phyloP scores from a whole-genome alignment of 2,888 invertebrate genomes.

The Stramonita haemastoma region DNA sequence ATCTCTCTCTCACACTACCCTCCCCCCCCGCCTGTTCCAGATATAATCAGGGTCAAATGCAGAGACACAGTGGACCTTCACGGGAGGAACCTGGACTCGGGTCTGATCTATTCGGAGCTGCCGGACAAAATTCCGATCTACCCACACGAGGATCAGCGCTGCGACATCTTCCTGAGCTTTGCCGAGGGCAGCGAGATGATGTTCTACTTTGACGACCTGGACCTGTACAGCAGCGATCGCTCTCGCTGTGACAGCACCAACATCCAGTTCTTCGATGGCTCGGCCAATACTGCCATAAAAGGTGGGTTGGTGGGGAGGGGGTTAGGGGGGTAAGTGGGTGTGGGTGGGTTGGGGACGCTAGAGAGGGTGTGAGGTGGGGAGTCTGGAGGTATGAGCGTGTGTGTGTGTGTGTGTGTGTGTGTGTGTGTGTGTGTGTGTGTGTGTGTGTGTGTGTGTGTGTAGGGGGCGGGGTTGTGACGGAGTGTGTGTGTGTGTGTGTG shows the following conservation, averaged over 20 bases:
- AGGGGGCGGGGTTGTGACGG: too few species aligned
- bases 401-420: not conserved
- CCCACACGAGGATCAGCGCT: conserved; percentile 31
- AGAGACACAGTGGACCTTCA: not conserved
- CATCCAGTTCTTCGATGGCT: conserved; percentile 36
- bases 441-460: not conserved
- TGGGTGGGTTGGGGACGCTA: too few species aligned
- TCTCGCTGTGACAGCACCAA: conserved; percentile 34
- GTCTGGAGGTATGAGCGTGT: too few species aligned
- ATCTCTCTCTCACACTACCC: too few species aligned
- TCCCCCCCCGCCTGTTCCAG: not conserved
- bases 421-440: not conserved
- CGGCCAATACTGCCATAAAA: not conserved
- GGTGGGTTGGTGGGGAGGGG: too few species aligned
- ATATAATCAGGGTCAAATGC: conserved; percentile 19
- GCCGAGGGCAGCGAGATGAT: conserved; percentile 27
- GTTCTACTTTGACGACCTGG: conserved; percentile 39
- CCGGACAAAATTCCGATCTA: conserved; percentile 37
- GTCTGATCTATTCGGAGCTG: conserved; percentile 22
- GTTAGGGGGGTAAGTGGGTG: too few species aligned
- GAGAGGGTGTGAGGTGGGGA: too few species aligned
- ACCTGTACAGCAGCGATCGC: conserved; percentile 26
- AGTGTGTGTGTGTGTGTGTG: too few species aligned
- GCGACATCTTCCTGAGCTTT: conserved; percentile 28
- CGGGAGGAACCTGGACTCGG: conserved; percentile 2